Conservation (phyloP, 2,888 invertebrate genomes). For the Siphonodentalium dalli region DNA sequence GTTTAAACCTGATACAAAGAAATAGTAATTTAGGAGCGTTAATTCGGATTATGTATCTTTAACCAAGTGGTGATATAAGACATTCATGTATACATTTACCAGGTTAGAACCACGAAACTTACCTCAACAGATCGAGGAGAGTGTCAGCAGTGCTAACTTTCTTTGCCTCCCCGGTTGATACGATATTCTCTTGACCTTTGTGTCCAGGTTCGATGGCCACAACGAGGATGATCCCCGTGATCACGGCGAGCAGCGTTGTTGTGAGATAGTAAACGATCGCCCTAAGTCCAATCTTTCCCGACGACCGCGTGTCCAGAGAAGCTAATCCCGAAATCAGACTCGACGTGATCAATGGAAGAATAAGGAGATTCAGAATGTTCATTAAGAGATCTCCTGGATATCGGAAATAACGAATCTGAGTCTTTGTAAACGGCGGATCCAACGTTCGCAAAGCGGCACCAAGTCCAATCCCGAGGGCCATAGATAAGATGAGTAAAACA, state of each 20-base stretch:
- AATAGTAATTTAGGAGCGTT: too few species aligned
- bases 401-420: slow-evolving; percentile 70
- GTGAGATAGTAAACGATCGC: slow-evolving; percentile 89
- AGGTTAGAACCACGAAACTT: not conserved
- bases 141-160: slow-evolving; percentile 34
- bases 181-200: slow-evolving; percentile 10
- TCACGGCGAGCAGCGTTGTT: slow-evolving; percentile 89
- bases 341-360: slow-evolving; percentile 74
- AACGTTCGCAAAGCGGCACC: slow-evolving; percentile 69
- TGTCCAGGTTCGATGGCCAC: slow-evolving; percentile 81
- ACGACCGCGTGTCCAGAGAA: slow-evolving; percentile 85
- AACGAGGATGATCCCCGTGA: slow-evolving; percentile 87
- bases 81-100: not conserved
- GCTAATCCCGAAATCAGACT: slow-evolving; percentile 78
- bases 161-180: slow-evolving; percentile 8
- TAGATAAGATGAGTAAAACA: slow-evolving; percentile 69
- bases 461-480: slow-evolving; percentile 69
- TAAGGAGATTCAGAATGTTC: slow-evolving; percentile 75
- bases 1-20: too few species aligned
- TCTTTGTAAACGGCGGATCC: slow-evolving; percentile 72
- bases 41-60: too few species aligned
- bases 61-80: too few species aligned
- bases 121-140: slow-evolving; percentile 36
- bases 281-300: slow-evolving; percentile 83
- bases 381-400: slow-evolving; percentile 76